A percentile compares a stretch with the other conserved stretches of the same genome.
Evolutionary conservation across 2,888 invertebrate species (phyloP).

Genomic region (Pecten maximus): DNA sequence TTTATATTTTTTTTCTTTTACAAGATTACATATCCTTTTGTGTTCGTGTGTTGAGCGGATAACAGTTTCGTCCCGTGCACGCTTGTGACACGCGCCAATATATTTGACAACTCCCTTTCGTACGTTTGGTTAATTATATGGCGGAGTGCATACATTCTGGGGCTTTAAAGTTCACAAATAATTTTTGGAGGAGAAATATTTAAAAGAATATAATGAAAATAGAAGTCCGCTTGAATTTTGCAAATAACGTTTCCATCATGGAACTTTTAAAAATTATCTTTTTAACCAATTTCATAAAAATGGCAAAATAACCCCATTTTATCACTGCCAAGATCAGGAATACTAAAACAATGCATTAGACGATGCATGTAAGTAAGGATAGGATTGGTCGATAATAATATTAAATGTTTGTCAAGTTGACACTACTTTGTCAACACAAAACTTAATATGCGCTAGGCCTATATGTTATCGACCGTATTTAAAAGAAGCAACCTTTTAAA

Average conservation of each 20-base stretch:
- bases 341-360: no score
- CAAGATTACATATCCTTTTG: not conserved
- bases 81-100: constrained; percentile 8
- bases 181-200: not conserved
- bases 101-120: not conserved
- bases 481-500: not conserved
- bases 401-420: not conserved
- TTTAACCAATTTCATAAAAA: no score
- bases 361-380: not conserved
- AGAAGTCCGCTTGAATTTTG: no score
- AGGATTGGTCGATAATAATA: not conserved
- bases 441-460: not conserved
- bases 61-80: not conserved
- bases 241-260: no score
- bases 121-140: not conserved
- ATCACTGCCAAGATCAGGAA: no score
- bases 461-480: not conserved
- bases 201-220: no score
- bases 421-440: not conserved
- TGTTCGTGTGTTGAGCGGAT: not conserved
- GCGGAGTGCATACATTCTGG: not conserved
- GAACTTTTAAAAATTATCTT: no score
- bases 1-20: not conserved
- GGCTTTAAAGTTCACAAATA: not conserved
- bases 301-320: no score